phyloP scores from a whole-genome alignment of 1,140 invertebrate species.

The Dryas iulia region DNA sequence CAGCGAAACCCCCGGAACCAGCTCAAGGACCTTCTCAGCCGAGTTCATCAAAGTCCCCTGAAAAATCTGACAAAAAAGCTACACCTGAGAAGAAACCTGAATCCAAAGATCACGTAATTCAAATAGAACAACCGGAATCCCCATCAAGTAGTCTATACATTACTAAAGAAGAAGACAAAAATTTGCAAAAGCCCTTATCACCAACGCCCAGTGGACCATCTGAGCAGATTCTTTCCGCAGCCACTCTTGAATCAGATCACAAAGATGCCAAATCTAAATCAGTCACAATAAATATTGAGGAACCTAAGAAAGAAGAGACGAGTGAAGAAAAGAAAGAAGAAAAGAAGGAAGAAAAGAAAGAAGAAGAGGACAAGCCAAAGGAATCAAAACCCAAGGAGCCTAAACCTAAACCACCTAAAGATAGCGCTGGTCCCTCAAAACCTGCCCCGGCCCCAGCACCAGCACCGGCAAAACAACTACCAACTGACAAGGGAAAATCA shows the following conservation, averaged over 20 bases:
- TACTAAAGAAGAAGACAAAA: conserved; percentile 62
- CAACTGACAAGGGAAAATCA: conserved; percentile 81
- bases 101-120: conserved; percentile 58
- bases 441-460: conserved; percentile 40
- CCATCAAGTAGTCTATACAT: conserved; percentile 60
- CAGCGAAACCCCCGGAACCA: conserved; percentile 1
- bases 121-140: conserved; percentile 61
- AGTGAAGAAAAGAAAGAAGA: conserved; percentile 11
- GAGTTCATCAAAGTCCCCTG: not conserved
- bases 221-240: conserved; percentile 61
- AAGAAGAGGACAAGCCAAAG: conserved; percentile 29
- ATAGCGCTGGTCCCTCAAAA: conserved; percentile 29
- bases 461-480: conserved; percentile 51
- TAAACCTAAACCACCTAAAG: conserved; percentile 21
- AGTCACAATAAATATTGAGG: conserved; percentile 26
- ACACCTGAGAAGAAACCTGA: conserved; percentile 33
- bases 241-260: conserved; percentile 50
- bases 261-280: conserved; percentile 33
- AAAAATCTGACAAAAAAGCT: conserved; percentile 18
- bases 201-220: conserved; percentile 49
- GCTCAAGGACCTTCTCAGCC: conserved; percentile 11
- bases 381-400: conserved; percentile 35
- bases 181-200: conserved; percentile 62
- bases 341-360: conserved; percentile 5
- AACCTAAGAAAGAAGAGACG: conserved; percentile 27